Evolutionary conservation across 2,797 vertebrate species (phyloP), one percentile per base, ranked within the genome.

Genomic region (Gymnothorax javanicus): DNA sequence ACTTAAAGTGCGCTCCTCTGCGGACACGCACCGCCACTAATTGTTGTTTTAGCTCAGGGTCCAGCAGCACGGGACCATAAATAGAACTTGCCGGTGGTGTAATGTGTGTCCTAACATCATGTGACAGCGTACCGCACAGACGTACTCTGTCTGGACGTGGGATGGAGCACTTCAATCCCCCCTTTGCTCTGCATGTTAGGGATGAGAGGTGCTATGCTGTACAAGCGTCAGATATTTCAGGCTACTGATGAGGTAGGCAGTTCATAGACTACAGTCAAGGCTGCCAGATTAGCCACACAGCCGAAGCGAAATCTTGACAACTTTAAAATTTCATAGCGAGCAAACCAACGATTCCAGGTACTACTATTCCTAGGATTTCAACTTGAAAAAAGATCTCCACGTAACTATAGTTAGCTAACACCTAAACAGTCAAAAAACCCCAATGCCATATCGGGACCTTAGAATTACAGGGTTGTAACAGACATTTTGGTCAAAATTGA

Each of bases 21-120:
- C 85, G 59, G 83, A 87, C 87, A 88, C 87, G 87, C 88, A 88
- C 87, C 62, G 85, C 77, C 56, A 84, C 81, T 89, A 89, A 90
- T 90, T 89, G 87, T 83, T 90, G 89, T 89, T 91, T 90, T 81
- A 82, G 60, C 60, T 69, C 6, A 25, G 25, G 3, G 73, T 58
- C 71, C 75, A 58, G 60, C 59, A 85, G 85, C 84, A 85, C 84
- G 60, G 59, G 60, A 67, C 71, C 86, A 77, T 77, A 84, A 87
- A 87, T 77, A 84, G 67, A 71, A 23, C 50, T 52, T 62, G 67
- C 17, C 58, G 20, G 56, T 84, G 64, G 25, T 57, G 69, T 84
- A 84, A 50, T 57, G 69, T 67, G 75, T 43, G 20, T 50, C 58
- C 54, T 87, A 25, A 58, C 83, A 84, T 50, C 60, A 62, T 50